Evolutionary conservation across 2,888 invertebrate genomes (phyloP), one percentile per base, ranked within the genome.

Genomic region (Cryptus viduatorius): DNA sequence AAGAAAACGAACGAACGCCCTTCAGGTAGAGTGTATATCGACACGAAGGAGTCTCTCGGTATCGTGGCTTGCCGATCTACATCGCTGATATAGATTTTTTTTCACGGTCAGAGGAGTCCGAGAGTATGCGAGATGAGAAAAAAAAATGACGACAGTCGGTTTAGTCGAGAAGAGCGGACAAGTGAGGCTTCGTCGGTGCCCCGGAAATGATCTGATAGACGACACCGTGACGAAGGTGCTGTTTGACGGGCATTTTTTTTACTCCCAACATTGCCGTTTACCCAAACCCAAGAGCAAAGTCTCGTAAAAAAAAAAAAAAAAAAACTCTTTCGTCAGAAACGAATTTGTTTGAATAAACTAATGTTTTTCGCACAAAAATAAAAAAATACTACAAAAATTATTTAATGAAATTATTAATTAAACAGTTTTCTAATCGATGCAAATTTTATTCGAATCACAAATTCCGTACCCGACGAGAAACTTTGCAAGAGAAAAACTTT

Each of bases 181-280:
- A 37, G 65, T 37, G 50, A 12, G 61, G 65, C 42, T 50, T 37
- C 76, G 31, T 48, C 19, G 50, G 37, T 61, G 42, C 10, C 50
- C 73, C 68, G 69, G 78, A 84, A 81, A 81, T 78, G 77, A 84
- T 84, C 84, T 69, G 78, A 84, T 78, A 78, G 69, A 75, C 73
- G 76, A 77, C 64, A 77, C 73, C 78, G 69, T 81, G 84, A 84
- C 69, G 81, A 78, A 78, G 81, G 78, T 78, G 71, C 73, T 42
- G 65, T 76, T 56, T 48, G 84, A 79, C 56, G 56, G 19, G 53
- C 29, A 69, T 61, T 44, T 61, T 67, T 64, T 37, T 29, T 42
- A 42, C 24, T 29, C n/a, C 7, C 59, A 29, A 16, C 31, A n/a
- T 16, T 42, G 31, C 16, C 48, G 37, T 68, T 37, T 31, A 24